A percentile compares a stretch with the other conserved stretches of the same genome.
Conservation (phyloP, 2,797 vertebrate genomes). For the Hypotaenidia okinawae region DNA sequence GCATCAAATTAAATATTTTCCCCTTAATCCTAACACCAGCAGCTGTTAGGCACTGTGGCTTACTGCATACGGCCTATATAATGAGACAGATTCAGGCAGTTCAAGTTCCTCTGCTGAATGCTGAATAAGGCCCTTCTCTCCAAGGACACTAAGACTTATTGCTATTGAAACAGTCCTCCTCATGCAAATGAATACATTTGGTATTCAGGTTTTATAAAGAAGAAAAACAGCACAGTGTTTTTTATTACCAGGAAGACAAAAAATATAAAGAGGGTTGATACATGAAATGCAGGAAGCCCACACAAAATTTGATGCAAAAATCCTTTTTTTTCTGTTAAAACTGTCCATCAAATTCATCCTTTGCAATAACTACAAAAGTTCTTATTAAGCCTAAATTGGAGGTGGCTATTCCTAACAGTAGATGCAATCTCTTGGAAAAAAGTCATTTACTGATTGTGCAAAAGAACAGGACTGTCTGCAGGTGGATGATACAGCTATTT, state of each 20-base stretch:
- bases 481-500: conserved; percentile 39
- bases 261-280: neutral
- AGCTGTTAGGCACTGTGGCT: conserved; percentile 77
- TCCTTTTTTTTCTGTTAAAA: conserved; percentile 22
- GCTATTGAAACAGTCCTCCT: conserved; percentile 69
- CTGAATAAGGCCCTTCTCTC: conserved; percentile 74
- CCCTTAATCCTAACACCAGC: conserved; percentile 77
- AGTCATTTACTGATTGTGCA: neutral
- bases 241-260: conserved; percentile 50
- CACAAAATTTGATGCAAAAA: conserved; percentile 14
- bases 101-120: conserved; percentile 73
- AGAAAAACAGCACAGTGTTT: conserved; percentile 3
- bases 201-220: conserved; percentile 49
- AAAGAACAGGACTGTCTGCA: conserved; percentile 51
- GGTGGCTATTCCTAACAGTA: conserved; percentile 28
- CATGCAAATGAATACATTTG: conserved; percentile 67
- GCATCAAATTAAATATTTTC: conserved; percentile 82
- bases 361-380: conserved; percentile 61
- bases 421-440: conserved; percentile 51
- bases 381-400: conserved; percentile 44
- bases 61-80: conserved; percentile 77
- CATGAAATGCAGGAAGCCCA: conserved; percentile 19
- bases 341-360: conserved; percentile 59
- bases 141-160: conserved; percentile 71
- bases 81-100: conserved; percentile 73